Percentiles rank a stretch among this genome's conserved stretches.
Evolutionary conservation across 1,140 invertebrate species (phyloP).

Genomic region (Stegodyphus mimosarum): DNA sequence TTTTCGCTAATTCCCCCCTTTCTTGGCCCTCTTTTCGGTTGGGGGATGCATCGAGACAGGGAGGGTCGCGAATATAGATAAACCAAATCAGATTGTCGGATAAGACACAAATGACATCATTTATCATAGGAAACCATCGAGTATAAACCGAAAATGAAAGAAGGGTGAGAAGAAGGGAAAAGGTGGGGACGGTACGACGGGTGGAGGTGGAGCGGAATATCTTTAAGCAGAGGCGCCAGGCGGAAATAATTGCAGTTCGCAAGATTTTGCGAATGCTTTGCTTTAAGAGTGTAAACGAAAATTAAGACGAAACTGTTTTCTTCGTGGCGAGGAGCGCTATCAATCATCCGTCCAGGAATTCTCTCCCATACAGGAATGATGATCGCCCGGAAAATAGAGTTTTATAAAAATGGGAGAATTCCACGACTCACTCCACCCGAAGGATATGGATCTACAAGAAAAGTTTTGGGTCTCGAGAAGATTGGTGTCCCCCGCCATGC

Average conservation of each 20-base stretch:
- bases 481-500: too few relatives aligned
- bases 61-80: slow-evolving; percentile 49
- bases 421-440: not conserved
- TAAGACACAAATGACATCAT: slow-evolving; percentile 60
- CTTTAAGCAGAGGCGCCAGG: slow-evolving; percentile 50
- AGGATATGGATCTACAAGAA: too few relatives aligned
- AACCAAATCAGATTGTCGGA: slow-evolving; percentile 58
- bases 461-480: too few relatives aligned
- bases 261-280: slow-evolving; percentile 53
- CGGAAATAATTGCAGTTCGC: slow-evolving; percentile 59
- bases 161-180: slow-evolving; percentile 28
- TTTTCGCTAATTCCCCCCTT: slow-evolving; percentile 51
- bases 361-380: slow-evolving; percentile 33
- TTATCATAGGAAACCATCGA: slow-evolving; percentile 59
- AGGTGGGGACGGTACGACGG: not conserved
- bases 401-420: slow-evolving; percentile 59
- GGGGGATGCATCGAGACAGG: not conserved
- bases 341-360: slow-evolving; percentile 53
- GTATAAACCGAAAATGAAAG: slow-evolving; percentile 58
- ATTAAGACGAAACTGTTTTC: slow-evolving; percentile 59
- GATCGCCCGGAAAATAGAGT: slow-evolving; percentile 28
- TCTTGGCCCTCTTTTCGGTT: slow-evolving; percentile 23
- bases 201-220: slow-evolving; percentile 21
- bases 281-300: slow-evolving; percentile 51
- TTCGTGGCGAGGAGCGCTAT: slow-evolving; percentile 41